Percentiles rank a stretch among this genome's conserved stretches.
Evolutionary conservation across 2,113 vertebrate species (phyloP).

Genomic region (Corapipo altera): DNA sequence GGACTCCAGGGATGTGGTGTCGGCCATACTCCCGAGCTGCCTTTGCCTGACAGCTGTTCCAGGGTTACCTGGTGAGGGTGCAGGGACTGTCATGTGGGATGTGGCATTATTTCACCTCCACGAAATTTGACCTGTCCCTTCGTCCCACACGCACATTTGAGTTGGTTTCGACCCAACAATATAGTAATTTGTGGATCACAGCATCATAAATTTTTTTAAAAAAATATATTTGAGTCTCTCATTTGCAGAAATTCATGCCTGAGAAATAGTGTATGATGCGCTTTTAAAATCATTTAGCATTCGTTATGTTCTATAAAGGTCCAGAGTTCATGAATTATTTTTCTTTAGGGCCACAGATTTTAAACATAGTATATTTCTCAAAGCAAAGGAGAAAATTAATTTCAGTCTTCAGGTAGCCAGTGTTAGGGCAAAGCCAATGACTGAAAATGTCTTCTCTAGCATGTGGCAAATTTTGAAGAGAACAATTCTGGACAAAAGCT

Average conservation of each 20-base stretch:
- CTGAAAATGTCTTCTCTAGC: background rate
- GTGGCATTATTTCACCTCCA: too few species aligned
- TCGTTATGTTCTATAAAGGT: constrained; percentile 41
- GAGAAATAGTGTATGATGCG: constrained; percentile 39
- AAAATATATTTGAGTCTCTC: constrained; percentile 57
- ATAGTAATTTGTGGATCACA: too few species aligned
- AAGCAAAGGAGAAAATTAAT: constrained; percentile 54
- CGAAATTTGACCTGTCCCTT: too few species aligned
- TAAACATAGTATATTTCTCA: constrained; percentile 59
- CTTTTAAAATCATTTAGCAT: constrained; percentile 63
- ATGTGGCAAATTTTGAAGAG: background rate
- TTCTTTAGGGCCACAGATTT: constrained; percentile 54
- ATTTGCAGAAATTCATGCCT: constrained; percentile 56
- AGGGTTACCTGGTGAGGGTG: too few species aligned
- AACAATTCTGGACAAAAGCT: background rate
- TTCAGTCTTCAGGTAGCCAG: background rate
- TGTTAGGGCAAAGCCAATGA: background rate
- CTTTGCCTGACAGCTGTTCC: too few species aligned
- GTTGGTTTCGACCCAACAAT: too few species aligned
- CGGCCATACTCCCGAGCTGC: too few species aligned
- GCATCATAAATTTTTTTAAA: constrained; percentile 59
- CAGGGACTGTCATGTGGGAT: too few species aligned
- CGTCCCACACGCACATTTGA: too few species aligned
- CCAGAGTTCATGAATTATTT: constrained; percentile 58
- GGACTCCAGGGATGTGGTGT: too few species aligned